Conservation (phyloP, 2,113 vertebrate species). For the Tachysurus vachellii region DNA sequence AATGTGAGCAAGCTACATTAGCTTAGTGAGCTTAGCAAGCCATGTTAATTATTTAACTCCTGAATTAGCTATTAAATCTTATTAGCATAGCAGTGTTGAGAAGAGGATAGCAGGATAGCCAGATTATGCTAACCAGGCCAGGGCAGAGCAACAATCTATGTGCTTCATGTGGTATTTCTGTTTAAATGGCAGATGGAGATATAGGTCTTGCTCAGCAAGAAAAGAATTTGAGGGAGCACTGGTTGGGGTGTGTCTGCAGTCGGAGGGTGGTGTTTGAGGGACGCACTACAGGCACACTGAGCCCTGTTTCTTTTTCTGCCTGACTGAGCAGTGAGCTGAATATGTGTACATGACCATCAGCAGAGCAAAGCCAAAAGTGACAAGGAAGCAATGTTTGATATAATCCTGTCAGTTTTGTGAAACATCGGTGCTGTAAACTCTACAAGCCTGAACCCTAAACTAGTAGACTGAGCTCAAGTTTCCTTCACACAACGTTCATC, state of each 20-base stretch:
- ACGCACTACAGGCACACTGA: not conserved
- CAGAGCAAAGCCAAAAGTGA: not conserved
- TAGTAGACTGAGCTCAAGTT: not conserved
- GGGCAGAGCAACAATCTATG: no score
- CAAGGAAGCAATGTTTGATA: not conserved
- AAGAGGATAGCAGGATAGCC: no score
- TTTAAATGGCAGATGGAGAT: not conserved
- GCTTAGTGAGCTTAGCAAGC: not conserved
- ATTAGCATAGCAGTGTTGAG: no score
- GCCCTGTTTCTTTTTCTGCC: not conserved
- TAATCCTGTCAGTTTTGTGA: not conserved
- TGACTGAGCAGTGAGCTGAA: not conserved
- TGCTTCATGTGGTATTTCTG: not conserved
- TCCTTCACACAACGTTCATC: not conserved
- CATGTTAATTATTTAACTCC: not conserved
- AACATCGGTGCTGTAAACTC: not conserved
- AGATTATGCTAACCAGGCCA: no score
- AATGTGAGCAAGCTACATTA: not conserved
- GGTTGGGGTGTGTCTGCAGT: not conserved
- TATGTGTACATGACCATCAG: not conserved
- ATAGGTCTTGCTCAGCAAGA: not conserved
- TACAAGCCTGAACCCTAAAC: not conserved
- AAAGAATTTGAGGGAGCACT: not conserved
- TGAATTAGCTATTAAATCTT: no score
- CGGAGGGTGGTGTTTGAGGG: not conserved